phyloP scores from a whole-genome alignment of 2,888 invertebrate species.

The Cheiracanthium punctorium region DNA sequence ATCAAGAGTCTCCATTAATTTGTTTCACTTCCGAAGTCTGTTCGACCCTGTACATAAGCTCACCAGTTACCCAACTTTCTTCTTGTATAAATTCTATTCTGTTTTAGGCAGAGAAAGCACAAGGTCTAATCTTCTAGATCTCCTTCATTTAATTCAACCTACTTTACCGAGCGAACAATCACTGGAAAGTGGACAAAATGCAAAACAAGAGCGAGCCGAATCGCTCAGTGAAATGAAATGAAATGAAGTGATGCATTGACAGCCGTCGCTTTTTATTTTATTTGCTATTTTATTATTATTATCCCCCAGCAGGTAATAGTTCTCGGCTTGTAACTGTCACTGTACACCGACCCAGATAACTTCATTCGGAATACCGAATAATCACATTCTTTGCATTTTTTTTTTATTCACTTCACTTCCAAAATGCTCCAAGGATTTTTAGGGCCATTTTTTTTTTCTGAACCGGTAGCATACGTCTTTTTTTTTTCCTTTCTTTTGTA shows the following conservation, averaged over 20 bases:
- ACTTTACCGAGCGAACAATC: constrained; percentile 21
- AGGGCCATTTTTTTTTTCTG: constrained; percentile 1
- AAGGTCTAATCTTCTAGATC: background rate
- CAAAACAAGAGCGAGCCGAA: background rate
- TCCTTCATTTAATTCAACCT: constrained; percentile 3
- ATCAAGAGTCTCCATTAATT: too few species aligned
- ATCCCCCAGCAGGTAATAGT: background rate
- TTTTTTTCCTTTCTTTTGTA: too few species aligned
- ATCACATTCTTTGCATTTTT: constrained; percentile 13
- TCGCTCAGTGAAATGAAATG: constrained; percentile 4
- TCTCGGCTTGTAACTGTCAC: constrained; percentile 18
- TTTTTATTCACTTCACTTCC: background rate
- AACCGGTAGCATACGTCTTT: background rate
- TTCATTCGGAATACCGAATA: background rate
- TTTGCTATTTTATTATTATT: too few species aligned
- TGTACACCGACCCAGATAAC: constrained; percentile 32
- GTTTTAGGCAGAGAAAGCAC: too few species aligned
- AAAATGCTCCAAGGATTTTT: constrained; percentile 13
- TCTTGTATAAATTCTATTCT: too few species aligned
- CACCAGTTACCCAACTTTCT: too few species aligned
- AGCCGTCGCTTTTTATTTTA: background rate
- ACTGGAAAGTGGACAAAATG: background rate
- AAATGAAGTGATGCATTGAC: constrained; percentile 1
- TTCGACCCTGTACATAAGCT: too few species aligned
- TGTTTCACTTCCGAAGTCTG: too few species aligned